Percentiles rank a stretch among this genome's conserved stretches.
These are phyloP conservation scores for Metalampra italica DNA, from an alignment of 2,888 invertebrate species.

Conservation along the genomic window DNA sequence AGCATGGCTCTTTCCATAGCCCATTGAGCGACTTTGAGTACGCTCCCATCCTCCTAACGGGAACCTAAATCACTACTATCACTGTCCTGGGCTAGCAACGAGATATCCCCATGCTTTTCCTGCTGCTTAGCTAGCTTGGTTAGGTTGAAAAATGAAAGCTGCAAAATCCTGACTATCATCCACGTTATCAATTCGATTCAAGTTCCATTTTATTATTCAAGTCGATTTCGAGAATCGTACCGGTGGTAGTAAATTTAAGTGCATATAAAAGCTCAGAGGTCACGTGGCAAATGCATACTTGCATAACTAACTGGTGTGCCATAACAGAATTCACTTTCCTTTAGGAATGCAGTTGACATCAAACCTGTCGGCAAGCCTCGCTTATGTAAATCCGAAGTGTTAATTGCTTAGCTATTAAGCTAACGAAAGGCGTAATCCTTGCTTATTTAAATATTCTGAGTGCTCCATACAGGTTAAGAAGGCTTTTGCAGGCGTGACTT, in stretches of 20 bases:
- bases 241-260: not conserved
- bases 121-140: too few species aligned
- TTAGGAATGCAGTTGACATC: constrained; percentile 41
- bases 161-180: too few species aligned
- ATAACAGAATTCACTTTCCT: constrained; percentile 48
- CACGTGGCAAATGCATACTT: constrained; percentile 39
- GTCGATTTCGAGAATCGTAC: not conserved
- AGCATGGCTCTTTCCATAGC: too few species aligned
- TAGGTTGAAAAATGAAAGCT: too few species aligned
- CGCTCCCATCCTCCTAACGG: too few species aligned
- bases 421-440: not conserved
- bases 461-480: not conserved
- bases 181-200: too few species aligned
- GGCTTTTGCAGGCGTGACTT: too few species aligned
- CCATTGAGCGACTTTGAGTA: too few species aligned
- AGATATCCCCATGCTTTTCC: too few species aligned
- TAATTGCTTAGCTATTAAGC: constrained; percentile 6
- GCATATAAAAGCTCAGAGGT: constrained; percentile 16
- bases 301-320: constrained; percentile 40
- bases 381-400: constrained; percentile 6
- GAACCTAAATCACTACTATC: too few species aligned
- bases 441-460: not conserved
- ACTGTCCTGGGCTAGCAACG: too few species aligned
- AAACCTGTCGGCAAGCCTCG: constrained; percentile 5
- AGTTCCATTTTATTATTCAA: not conserved